Evolutionary conservation across 1,140 invertebrate species (phyloP).

Genomic region (Chlorops oryzae): DNA sequence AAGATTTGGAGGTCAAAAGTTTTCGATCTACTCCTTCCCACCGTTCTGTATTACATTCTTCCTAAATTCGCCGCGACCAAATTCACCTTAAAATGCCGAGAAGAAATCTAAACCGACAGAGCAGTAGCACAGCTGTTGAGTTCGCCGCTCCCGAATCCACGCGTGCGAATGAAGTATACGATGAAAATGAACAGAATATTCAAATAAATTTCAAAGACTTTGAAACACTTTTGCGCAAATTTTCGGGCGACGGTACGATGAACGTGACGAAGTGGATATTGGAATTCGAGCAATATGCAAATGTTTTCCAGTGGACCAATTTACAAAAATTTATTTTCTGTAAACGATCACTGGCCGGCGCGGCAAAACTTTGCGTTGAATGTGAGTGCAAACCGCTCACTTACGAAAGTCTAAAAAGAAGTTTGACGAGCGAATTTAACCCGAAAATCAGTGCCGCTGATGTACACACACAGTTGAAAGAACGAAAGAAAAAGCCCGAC

Average conservation of each 20-base stretch:
- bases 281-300: constrained; percentile 23
- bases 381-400: constrained; percentile 9
- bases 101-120: not conserved
- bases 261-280: constrained; percentile 20
- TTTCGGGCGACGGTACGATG: constrained; percentile 15
- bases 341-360: constrained; percentile 17
- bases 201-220: constrained; percentile 14
- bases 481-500: constrained; percentile 21
- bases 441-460: constrained; percentile 19
- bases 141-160: not conserved
- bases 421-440: constrained; percentile 21
- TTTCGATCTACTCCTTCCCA: not conserved
- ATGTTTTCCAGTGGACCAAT: constrained; percentile 23
- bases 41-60: not conserved
- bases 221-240: constrained; percentile 22
- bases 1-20: not conserved
- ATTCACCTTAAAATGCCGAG: not conserved
- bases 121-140: not conserved
- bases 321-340: constrained; percentile 19
- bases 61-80: not conserved
- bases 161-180: not conserved
- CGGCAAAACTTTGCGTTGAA: constrained; percentile 18
- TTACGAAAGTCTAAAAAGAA: constrained; percentile 19
- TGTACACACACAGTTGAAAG: constrained; percentile 18
- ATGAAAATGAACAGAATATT: not conserved